Base-by-base conservation (phyloP, 2,797 vertebrate species). In the Iguana delicatissima region DNA sequence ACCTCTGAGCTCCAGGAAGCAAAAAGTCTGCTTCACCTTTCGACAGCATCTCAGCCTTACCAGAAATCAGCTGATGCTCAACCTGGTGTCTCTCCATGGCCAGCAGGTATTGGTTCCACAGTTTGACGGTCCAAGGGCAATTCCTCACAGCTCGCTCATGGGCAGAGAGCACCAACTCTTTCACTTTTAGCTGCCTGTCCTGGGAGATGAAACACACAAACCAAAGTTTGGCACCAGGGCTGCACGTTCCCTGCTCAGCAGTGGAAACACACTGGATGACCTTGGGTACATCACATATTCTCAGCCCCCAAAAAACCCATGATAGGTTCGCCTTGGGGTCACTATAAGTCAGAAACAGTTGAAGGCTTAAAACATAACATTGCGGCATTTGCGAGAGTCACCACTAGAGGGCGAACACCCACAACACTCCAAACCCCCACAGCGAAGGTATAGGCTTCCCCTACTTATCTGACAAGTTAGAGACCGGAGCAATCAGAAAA, bases 71-170 rank as follows among this genome's bases (percentile, higher is more conserved):
- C 64, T 94, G 94, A 92, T 99, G 99, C 74, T 99, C 98, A 0
- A 98, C 96, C 35, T 96, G 96, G 0, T 99, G 98, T 91, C 99
- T 97, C 96, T 99, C 99, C 97, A 99, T 96, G 29, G 99, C 99
- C 59, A 98, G 82, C 80, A 99, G 96, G 96, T 99, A 99, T 74
- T 97, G 97, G 90, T 98, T 99, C 99, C 99, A 99, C 90, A 99
- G 96, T 76, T 98, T 97, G 90, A 99, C 99, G 0, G 98, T 99
- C 99, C 99, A 99, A 42, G 99, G 99, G 73, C 99, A 99, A 96
- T 99, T 99, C 95, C 99, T 97, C 88, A 99, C 98, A 0, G 99
- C 98, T 0, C 99, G 98, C 38, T 98, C 98, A 2, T 99, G 98
- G 76, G 97, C 97, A 0, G 98, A 98, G 13, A 99, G 96, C 87